These are phyloP conservation scores for Xestoiulus laeticollis DNA, from an alignment of 2,888 invertebrate genomes.

Conservation along the genomic window DNA sequence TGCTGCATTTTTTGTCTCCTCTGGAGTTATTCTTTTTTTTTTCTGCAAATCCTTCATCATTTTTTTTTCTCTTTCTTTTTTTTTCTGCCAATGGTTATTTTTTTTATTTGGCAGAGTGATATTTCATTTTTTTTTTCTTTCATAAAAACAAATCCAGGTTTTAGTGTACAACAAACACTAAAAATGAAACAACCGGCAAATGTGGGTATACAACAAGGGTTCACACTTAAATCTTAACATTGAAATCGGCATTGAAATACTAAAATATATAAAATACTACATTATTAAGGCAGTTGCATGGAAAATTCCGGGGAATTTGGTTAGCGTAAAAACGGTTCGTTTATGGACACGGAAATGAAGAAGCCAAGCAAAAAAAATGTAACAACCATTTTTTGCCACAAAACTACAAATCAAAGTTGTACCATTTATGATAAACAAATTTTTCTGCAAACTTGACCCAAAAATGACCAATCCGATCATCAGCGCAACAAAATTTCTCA, in stretches of 20 bases:
- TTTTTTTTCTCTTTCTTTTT: background rate
- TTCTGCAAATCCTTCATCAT: background rate
- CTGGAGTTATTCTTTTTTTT: background rate
- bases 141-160: conserved; percentile 1
- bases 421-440: no score
- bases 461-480: no score
- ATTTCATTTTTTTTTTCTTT: background rate
- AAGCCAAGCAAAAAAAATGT: background rate
- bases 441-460: no score
- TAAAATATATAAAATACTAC: conserved; percentile 31
- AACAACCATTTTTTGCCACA: background rate
- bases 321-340: background rate
- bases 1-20: conserved; percentile 2
- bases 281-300: conserved; percentile 18
- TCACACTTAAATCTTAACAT: conserved; percentile 1
- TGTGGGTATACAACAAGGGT: conserved; percentile 22
- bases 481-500: no score
- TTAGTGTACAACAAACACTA: conserved; percentile 24
- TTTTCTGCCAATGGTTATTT: background rate
- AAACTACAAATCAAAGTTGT: no score
- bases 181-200: conserved; percentile 9
- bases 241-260: conserved; percentile 3
- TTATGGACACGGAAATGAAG: background rate
- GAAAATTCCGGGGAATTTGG: background rate
- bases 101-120: background rate